Base-by-base conservation (phyloP, 2,888 invertebrate species). In the Drosophila anomelani region DNA sequence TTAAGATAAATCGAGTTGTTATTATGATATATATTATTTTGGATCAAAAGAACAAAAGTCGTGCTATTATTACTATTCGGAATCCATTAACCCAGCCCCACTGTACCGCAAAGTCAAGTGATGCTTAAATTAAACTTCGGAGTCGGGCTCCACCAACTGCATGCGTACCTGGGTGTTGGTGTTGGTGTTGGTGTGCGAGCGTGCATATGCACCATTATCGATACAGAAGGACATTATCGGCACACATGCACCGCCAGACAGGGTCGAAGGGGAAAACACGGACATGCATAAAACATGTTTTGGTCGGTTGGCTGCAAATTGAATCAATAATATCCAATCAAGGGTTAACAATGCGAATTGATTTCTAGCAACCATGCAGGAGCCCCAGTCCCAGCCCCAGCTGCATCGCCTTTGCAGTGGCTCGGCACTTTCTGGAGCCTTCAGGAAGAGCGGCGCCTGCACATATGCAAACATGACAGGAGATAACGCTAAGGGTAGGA, bases 271-370 rank as follows among this genome's bases (percentile, higher is more conserved):
- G 51, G 26, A 26, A 7, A 26, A 5, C 63, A 63, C 47, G 66
- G 58, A 69, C 75, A 88, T 84, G 89, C 89, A 88, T 86, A 85
- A 88, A 86, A 86, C 84, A 88, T 88, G 84, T 81, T 78, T 83
- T 84, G 79, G 75, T 75, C 75, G 75, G 77, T 80, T 81, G 85
- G 88, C 89, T 87, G 84, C 79, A 89, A 89, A 89, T 90, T 82
- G 80, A 85, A 85, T 91, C 90, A 90, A 91, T 90, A 90, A 90
- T 90, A 90, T 91, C 90, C 87, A 90, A 90, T 90, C 90, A 90
- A 84, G 79, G 81, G 80, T 87, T 89, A 90, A 91, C 90, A 90
- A 90, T 90, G 87, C 76, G 87, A 90, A 91, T 86, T 86, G 86
- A 86, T 86, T 86, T 86, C 89, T 76, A 86, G 77, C 77, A 78